Conservation (phyloP, 2,888 invertebrate genomes). For the Rhingia rostrata region DNA sequence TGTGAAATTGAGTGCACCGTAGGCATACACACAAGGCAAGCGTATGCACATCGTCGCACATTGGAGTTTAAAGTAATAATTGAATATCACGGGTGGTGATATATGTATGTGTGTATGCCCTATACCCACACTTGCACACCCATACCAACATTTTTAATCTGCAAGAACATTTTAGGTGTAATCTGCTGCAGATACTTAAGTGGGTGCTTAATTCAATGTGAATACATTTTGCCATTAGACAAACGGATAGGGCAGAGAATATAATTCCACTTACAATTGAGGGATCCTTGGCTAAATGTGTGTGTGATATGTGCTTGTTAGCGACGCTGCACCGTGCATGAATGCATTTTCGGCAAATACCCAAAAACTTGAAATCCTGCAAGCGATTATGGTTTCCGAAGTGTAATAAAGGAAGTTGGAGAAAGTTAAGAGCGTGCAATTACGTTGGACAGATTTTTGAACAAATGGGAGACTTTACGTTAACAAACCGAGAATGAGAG, state of each 20-base stretch:
- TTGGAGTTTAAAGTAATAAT: conserved; percentile 31
- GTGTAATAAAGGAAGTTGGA: background rate
- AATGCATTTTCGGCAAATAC: conserved; percentile 38
- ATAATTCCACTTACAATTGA: conserved; percentile 14
- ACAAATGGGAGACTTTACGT: too few species aligned
- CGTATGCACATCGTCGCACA: conserved; percentile 32
- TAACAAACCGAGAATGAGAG: too few species aligned
- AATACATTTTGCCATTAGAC: conserved; percentile 46
- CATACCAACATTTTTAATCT: conserved; percentile 36
- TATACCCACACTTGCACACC: background rate
- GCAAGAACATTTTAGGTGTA: conserved; percentile 45
- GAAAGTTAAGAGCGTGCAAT: background rate
- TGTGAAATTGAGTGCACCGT: conserved; percentile 62
- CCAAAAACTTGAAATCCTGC: conserved; percentile 14
- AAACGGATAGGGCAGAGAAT: background rate
- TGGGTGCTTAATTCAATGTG: conserved; percentile 55
- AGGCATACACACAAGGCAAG: conserved; percentile 24
- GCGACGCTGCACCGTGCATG: conserved; percentile 4
- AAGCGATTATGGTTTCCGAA: conserved; percentile 25
- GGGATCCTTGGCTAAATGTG: conserved; percentile 15
- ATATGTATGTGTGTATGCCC: too few species aligned
- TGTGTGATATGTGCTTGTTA: background rate
- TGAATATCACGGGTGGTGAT: conserved; percentile 29
- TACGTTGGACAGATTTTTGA: too few species aligned
- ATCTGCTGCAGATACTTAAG: conserved; percentile 51